A percentile compares a stretch with the other conserved stretches of the same genome.
These are phyloP conservation scores for Ladona fulva DNA, from an alignment of 1,140 invertebrate species.

Conservation along the genomic window DNA sequence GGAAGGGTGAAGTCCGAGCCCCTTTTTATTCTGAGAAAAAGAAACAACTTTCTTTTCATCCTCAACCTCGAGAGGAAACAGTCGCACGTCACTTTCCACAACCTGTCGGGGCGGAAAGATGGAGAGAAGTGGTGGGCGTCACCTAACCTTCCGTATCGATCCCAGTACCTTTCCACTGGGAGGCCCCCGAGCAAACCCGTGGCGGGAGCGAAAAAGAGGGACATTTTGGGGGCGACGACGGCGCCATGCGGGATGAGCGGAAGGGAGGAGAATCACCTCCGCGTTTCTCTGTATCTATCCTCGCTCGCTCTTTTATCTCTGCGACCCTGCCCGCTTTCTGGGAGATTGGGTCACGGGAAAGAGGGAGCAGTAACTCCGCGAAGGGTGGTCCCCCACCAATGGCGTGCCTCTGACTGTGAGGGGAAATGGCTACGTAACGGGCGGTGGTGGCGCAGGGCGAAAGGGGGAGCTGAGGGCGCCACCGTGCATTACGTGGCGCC, in stretches of 20 bases:
- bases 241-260: background rate
- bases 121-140: background rate
- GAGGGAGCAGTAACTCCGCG: background rate
- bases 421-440: no score
- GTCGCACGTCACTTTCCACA: background rate
- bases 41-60: no score
- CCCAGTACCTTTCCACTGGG: slow-evolving; percentile 6
- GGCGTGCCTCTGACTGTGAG: no score
- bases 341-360: background rate
- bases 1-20: background rate
- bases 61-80: no score
- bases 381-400: background rate
- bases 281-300: background rate
- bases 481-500: background rate
- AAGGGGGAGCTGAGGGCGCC: background rate
- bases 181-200: background rate
- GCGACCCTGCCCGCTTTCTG: background rate
- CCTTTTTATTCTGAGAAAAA: no score
- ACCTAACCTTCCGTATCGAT: background rate
- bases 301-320: background rate
- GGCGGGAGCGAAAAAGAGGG: background rate
- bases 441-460: background rate
- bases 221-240: background rate
- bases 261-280: background rate
- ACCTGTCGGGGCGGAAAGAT: background rate